A percentile compares a stretch with the other conserved stretches of the same genome.
Evolutionary conservation across 1,140 invertebrate species (phyloP).

Genomic region (Dryas iulia): DNA sequence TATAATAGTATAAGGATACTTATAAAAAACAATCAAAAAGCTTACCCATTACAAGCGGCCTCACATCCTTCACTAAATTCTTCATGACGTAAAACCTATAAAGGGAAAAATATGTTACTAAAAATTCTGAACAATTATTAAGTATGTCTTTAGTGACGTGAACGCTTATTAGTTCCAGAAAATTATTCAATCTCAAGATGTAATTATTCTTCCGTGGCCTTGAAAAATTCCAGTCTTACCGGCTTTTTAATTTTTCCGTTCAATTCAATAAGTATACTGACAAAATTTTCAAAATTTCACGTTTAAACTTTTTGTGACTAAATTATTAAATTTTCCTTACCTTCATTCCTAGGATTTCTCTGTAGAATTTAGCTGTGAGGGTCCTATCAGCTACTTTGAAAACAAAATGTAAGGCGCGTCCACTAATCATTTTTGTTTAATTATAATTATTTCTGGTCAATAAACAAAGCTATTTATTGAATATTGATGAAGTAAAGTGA

Average conservation of each 20-base stretch:
- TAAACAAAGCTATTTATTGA: neutral
- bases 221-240: neutral
- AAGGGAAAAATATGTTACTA: neutral
- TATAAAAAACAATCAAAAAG: conserved; percentile 24
- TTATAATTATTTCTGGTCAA: neutral
- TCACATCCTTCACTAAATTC: conserved; percentile 98
- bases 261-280: neutral
- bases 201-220: conserved; percentile 1
- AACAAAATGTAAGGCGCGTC: conserved; percentile 95
- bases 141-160: neutral
- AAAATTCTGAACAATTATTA: neutral
- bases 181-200: neutral
- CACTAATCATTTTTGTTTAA: conserved; percentile 78
- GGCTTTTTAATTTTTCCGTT: neutral
- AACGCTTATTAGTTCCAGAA: conserved; percentile 19
- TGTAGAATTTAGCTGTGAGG: conserved; percentile 92
- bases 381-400: conserved; percentile 95
- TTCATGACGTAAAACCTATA: conserved; percentile 94
- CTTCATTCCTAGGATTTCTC: conserved; percentile 96
- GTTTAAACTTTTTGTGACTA: neutral
- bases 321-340: conserved; percentile 76
- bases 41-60: conserved; percentile 97
- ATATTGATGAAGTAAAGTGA: neutral
- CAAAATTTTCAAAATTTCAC: neutral
- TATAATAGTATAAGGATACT: no score